Conservation (phyloP, 2,113 vertebrate species). For the Seriola aureovittata region DNA sequence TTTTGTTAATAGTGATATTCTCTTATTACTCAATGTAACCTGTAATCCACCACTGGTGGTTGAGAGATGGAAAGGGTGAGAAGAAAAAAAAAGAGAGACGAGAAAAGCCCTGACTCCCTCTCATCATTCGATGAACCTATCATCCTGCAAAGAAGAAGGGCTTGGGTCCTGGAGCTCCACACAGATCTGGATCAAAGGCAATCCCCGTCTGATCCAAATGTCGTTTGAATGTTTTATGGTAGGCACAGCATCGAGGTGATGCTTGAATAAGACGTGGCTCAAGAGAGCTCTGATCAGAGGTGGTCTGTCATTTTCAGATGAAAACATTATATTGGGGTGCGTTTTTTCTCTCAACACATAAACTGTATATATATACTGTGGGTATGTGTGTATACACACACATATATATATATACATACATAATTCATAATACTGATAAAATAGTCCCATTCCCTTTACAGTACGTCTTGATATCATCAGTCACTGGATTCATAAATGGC, state of each 20-base stretch:
- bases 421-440: slow-evolving; percentile 5
- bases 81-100: neutral
- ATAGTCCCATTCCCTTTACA: neutral
- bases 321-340: neutral
- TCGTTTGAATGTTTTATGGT: slow-evolving; percentile 66
- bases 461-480: slow-evolving; percentile 22
- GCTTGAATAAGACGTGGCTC: slow-evolving; percentile 33
- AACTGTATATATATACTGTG: neutral
- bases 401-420: neutral
- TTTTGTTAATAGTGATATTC: neutral
- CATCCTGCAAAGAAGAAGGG: slow-evolving; percentile 31
- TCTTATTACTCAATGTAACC: neutral
- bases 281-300: slow-evolving; percentile 35
- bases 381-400: too few relatives aligned
- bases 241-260: slow-evolving; percentile 12
- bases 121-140: slow-evolving; percentile 51
- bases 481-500: slow-evolving; percentile 23
- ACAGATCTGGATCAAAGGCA: slow-evolving; percentile 61
- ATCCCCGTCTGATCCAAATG: slow-evolving; percentile 57
- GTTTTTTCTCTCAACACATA: slow-evolving; percentile 8
- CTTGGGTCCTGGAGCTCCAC: slow-evolving; percentile 25
- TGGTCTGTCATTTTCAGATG: slow-evolving; percentile 16
- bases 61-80: slow-evolving; percentile 16
- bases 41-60: neutral
- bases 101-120: slow-evolving; percentile 31